These are phyloP conservation scores for Creontiades dilutus DNA, from an alignment of 2,888 invertebrate genomes.

Conservation along the genomic window DNA sequence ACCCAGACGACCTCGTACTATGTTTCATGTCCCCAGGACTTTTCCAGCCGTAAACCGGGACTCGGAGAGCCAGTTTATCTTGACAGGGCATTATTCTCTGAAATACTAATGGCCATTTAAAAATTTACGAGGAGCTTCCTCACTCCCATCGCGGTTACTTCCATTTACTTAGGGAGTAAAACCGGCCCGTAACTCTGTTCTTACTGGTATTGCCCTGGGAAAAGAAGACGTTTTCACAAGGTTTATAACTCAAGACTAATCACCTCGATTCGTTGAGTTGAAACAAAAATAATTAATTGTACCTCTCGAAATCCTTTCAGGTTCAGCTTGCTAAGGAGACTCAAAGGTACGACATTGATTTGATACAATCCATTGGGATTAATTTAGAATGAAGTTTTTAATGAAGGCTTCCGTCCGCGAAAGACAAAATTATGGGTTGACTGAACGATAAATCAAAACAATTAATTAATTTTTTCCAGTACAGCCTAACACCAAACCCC, in stretches of 20 bases:
- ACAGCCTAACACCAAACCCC: too few relatives aligned
- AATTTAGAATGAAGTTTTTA: not conserved
- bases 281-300: constrained; percentile 4
- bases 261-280: not conserved
- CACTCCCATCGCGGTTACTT: constrained; percentile 10
- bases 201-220: not conserved
- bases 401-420: not conserved
- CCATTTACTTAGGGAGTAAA: constrained; percentile 20
- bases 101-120: constrained; percentile 39
- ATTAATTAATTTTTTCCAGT: too few relatives aligned
- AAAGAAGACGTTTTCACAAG: not conserved
- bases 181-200: constrained; percentile 1
- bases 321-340: not conserved
- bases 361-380: not conserved
- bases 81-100: constrained; percentile 27
- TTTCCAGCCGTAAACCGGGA: not conserved
- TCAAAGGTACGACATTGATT: not conserved
- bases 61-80: constrained; percentile 1
- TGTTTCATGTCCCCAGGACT: constrained; percentile 11
- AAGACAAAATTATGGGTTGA: not conserved
- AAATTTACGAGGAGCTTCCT: constrained; percentile 30
- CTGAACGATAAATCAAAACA: too few relatives aligned
- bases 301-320: not conserved
- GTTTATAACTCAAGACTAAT: constrained; percentile 10
- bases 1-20: not conserved